A percentile compares a stretch with the other conserved stretches of the same genome.
These are phyloP conservation scores for Seira sanloemensis DNA, from an alignment of 2,888 invertebrate genomes.

Conservation along the genomic window DNA sequence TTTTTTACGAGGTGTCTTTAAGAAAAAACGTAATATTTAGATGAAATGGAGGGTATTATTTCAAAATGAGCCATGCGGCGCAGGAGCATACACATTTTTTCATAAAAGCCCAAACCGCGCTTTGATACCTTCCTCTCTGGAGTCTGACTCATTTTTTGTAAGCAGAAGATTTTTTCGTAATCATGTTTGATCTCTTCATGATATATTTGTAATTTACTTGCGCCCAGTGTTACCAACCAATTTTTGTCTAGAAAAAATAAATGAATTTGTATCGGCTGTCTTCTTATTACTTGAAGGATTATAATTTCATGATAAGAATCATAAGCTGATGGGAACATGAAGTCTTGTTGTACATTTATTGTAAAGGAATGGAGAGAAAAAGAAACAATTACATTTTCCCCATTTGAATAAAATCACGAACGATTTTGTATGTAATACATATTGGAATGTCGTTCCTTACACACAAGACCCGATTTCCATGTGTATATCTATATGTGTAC, in stretches of 20 bases:
- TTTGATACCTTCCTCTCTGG: not conserved
- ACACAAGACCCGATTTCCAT: too few relatives aligned
- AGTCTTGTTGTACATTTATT: not conserved
- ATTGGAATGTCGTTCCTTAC: too few relatives aligned
- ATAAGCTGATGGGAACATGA: not conserved
- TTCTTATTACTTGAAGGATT: not conserved
- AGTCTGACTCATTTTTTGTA: not conserved
- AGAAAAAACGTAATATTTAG: not conserved
- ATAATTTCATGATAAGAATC: not conserved
- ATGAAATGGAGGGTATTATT: not conserved
- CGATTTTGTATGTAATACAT: not conserved
- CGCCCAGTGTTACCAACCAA: not conserved
- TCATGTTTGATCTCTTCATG: not conserved
- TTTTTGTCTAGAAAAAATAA: not conserved
- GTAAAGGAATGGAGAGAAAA: slow-evolving; percentile 7
- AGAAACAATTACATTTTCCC: slow-evolving; percentile 29
- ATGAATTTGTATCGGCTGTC: slow-evolving; percentile 24
- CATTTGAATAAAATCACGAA: slow-evolving; percentile 13
- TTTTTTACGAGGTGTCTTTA: not conserved
- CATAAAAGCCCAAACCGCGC: not conserved
- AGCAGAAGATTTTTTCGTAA: not conserved
- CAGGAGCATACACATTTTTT: not conserved
- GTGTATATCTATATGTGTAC: too few relatives aligned
- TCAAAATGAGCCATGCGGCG: not conserved
- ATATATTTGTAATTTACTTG: not conserved